A percentile compares a stretch with the other conserved stretches of the same genome.
These are phyloP conservation scores for Festucalex cinctus DNA, from an alignment of 2,113 vertebrate genomes.

Conservation along the genomic window DNA sequence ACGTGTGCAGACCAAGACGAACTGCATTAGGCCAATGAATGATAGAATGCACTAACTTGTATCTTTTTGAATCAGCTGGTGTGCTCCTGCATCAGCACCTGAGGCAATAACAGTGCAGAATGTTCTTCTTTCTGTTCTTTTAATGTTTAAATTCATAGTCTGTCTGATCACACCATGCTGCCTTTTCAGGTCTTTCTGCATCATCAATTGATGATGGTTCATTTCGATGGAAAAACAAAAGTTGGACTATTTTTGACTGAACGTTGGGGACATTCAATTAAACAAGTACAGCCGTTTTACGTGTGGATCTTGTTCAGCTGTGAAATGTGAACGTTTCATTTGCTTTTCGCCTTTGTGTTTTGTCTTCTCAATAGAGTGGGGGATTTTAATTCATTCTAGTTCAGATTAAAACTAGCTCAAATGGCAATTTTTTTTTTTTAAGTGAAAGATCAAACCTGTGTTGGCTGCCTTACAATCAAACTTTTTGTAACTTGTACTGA, in stretches of 20 bases:
- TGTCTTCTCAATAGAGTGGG: not conserved
- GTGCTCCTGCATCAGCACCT: constrained; percentile 37
- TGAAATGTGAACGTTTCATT: constrained; percentile 27
- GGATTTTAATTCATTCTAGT: not conserved
- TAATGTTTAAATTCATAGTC: constrained; percentile 30
- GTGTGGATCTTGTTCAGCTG: constrained; percentile 28
- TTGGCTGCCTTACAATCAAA: constrained; percentile 26
- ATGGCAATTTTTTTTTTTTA: constrained; percentile 1
- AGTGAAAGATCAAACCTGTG: constrained; percentile 1
- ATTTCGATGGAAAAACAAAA: constrained; percentile 9
- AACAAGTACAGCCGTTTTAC: constrained; percentile 16
- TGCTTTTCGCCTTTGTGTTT: constrained; percentile 17
- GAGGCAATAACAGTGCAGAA: constrained; percentile 33
- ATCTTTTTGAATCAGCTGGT: constrained; percentile 35
- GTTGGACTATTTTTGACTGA: constrained; percentile 20
- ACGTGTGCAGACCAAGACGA: too few species aligned
- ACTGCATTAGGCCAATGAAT: constrained; percentile 17
- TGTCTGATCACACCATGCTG: constrained; percentile 54
- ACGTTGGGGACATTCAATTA: constrained; percentile 20
- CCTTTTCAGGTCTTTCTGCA: constrained; percentile 50
- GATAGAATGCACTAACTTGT: constrained; percentile 43
- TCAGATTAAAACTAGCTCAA: constrained; percentile 1
- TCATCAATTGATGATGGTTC: constrained; percentile 6
- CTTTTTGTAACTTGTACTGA: constrained; percentile 16
- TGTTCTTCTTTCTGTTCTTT: constrained; percentile 27